These are phyloP conservation scores for Rhinatrema bivittatum DNA, from an alignment of 2,797 vertebrate species.

Conservation along the genomic window DNA sequence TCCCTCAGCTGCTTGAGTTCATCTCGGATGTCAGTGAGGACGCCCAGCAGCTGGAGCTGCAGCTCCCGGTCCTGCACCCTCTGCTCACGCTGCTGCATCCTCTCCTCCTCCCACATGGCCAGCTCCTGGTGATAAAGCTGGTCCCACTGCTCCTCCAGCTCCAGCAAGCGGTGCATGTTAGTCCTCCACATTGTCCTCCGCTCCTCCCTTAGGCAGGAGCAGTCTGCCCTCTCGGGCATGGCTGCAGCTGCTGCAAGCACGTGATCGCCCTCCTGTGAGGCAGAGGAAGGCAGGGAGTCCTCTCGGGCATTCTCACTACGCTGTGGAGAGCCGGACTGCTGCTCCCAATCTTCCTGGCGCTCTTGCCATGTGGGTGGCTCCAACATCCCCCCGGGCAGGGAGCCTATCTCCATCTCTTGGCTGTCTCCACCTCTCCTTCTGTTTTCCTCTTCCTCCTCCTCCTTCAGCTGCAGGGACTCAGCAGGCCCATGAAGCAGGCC, in stretches of 20 bases:
- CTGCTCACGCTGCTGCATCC: slow-evolving; percentile 37
- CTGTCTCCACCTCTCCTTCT: slow-evolving; percentile 7
- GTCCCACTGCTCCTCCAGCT: slow-evolving; percentile 51
- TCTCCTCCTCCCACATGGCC: slow-evolving; percentile 45
- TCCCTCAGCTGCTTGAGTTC: slow-evolving; percentile 39
- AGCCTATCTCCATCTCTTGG: slow-evolving; percentile 14
- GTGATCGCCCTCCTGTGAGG: slow-evolving; percentile 25
- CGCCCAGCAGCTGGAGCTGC: slow-evolving; percentile 37
- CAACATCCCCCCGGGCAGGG: slow-evolving; percentile 7
- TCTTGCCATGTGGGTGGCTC: slow-evolving; percentile 30
- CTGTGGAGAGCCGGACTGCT: slow-evolving; percentile 13
- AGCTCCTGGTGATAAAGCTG: slow-evolving; percentile 46
- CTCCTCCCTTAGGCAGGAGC: slow-evolving; percentile 19
- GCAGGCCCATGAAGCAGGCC: slow-evolving; percentile 16
- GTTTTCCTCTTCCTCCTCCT: slow-evolving; percentile 31
- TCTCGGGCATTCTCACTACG: slow-evolving; percentile 28
- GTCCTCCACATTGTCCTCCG: slow-evolving; percentile 31
- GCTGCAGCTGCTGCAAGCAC: background rate
- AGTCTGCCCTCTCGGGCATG: slow-evolving; percentile 3
- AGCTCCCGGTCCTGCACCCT: slow-evolving; percentile 39
- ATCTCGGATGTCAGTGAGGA: slow-evolving; percentile 47
- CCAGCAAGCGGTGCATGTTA: slow-evolving; percentile 37
- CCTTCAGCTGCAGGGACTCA: slow-evolving; percentile 2
- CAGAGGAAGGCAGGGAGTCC: slow-evolving; percentile 33
- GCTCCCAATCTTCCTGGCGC: slow-evolving; percentile 20